phyloP scores from a whole-genome alignment of 1,140 invertebrate genomes.

The Drosophila sechellia region DNA sequence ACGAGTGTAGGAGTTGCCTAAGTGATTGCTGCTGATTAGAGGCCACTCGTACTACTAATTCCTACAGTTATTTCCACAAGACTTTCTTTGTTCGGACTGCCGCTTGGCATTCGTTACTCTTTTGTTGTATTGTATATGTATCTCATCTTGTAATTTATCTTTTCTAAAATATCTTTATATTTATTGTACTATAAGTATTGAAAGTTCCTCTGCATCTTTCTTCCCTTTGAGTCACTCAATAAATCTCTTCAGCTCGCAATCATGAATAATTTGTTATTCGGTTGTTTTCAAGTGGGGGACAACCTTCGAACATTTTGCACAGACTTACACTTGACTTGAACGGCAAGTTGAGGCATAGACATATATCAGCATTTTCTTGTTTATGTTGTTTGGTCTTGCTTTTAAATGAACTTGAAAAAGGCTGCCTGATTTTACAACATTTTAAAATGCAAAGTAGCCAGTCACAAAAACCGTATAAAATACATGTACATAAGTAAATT shows the following conservation, averaged over 20 bases:
- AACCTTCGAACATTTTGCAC: slow-evolving; percentile 56
- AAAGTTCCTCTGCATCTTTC: not conserved
- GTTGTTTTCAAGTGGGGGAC: slow-evolving; percentile 20
- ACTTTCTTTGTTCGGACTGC: not conserved
- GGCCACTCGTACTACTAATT: not conserved
- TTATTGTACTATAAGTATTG: not conserved
- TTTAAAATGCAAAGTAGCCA: not conserved
- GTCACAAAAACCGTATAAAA: not conserved
- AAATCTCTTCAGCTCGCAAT: slow-evolving; percentile 49
- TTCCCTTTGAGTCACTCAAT: slow-evolving; percentile 53
- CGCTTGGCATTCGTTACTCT: too few species aligned
- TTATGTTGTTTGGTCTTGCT: slow-evolving; percentile 25
- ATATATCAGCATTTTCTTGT: slow-evolving; percentile 44
- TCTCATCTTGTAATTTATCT: too few species aligned
- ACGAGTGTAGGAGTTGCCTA: not conserved
- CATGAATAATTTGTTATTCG: slow-evolving; percentile 47
- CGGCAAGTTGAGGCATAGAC: slow-evolving; percentile 23
- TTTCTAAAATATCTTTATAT: too few species aligned
- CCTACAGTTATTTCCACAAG: not conserved
- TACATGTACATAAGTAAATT: slow-evolving; percentile 3
- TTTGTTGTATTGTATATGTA: too few species aligned
- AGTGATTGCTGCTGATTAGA: not conserved
- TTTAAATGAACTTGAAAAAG: slow-evolving; percentile 25
- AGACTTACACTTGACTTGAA: slow-evolving; percentile 59
- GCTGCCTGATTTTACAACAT: slow-evolving; percentile 2